phyloP scores from a whole-genome alignment of 2,888 invertebrate species.

The Digitonthophagus gazella region DNA sequence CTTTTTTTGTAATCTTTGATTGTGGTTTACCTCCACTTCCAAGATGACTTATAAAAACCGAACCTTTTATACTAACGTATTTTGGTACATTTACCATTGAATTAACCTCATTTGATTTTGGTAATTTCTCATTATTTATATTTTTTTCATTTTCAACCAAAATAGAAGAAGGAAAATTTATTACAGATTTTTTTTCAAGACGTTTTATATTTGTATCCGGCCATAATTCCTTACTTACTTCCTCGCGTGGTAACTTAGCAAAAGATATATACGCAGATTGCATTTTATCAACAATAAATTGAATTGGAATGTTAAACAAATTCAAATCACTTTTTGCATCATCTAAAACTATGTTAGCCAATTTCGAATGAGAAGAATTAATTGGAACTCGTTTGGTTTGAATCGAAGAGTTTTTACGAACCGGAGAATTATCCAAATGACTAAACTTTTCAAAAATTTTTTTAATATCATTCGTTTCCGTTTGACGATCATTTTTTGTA shows the following conservation, averaged over 20 bases:
- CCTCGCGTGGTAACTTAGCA: slow-evolving; percentile 3
- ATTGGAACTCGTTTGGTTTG: slow-evolving; percentile 22
- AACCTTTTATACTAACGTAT: too few species aligned
- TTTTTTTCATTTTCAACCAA: too few species aligned
- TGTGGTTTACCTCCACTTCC: too few species aligned
- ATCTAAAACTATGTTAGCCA: slow-evolving; percentile 24
- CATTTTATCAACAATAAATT: slow-evolving; percentile 17
- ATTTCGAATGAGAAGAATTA: slow-evolving; percentile 17
- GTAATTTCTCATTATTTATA: too few species aligned
- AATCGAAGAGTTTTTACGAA: slow-evolving; percentile 18
- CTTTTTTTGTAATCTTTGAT: too few species aligned
- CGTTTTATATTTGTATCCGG: neutral
- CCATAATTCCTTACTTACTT: too few species aligned
- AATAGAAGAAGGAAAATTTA: neutral
- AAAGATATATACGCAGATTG: slow-evolving; percentile 23
- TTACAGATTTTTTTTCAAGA: too few species aligned
- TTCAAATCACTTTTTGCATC: slow-evolving; percentile 22
- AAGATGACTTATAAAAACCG: too few species aligned
- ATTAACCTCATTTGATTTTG: too few species aligned
- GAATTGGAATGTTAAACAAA: slow-evolving; percentile 25
- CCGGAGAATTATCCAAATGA: slow-evolving; percentile 20
- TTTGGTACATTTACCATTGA: too few species aligned
- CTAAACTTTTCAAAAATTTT: slow-evolving; percentile 23
- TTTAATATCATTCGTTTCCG: slow-evolving; percentile 17
- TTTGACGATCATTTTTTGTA: slow-evolving; percentile 18